phyloP scores from a whole-genome alignment of 2,888 invertebrate species.

The Harpagoxenus sublaevis region DNA sequence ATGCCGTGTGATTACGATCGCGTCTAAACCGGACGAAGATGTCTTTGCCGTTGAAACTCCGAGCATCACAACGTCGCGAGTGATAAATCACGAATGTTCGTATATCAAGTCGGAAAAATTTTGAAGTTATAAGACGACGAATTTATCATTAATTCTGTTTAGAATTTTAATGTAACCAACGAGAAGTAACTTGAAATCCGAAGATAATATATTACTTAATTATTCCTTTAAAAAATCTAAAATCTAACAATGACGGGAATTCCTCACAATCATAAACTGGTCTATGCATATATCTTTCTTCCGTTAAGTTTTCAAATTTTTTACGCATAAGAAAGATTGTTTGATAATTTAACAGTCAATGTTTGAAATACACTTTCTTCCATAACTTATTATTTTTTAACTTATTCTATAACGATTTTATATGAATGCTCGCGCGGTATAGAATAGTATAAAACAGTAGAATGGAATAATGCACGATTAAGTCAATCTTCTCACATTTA shows the following conservation, averaged over 20 bases:
- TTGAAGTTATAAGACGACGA: not conserved
- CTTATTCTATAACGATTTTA: not conserved
- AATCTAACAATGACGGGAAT: not conserved
- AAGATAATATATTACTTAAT: not conserved
- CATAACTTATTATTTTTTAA: not conserved
- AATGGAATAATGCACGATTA: not conserved
- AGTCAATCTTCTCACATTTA: not conserved
- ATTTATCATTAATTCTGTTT: not conserved
- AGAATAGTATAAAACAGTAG: not conserved
- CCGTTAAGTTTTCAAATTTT: not conserved
- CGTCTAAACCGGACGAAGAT: not conserved
- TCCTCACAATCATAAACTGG: not conserved
- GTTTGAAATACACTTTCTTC: not conserved
- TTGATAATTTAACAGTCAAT: not conserved
- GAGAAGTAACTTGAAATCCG: not conserved
- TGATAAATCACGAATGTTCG: not conserved
- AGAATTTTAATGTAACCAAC: not conserved
- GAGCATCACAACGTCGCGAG: not conserved
- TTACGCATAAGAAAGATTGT: not conserved
- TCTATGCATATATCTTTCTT: not conserved
- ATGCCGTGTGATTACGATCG: not conserved
- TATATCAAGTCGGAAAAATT: not conserved
- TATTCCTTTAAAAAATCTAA: not conserved
- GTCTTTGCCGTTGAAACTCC: not conserved
- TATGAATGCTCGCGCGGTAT: not conserved